These are phyloP conservation scores for Papilio helenus DNA, from an alignment of 1,140 invertebrate species.

Conservation along the genomic window DNA sequence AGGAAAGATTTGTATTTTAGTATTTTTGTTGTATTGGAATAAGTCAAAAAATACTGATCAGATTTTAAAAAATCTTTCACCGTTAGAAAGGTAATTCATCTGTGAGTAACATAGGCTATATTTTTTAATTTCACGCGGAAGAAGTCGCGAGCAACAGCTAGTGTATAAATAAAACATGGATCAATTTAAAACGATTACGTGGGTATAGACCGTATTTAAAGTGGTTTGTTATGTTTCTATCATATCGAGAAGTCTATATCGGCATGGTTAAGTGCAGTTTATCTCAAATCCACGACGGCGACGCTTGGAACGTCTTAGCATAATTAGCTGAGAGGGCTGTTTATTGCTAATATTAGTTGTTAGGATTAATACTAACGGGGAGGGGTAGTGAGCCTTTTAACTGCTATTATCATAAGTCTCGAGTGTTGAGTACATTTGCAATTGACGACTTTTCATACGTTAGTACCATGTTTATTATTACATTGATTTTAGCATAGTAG, in stretches of 20 bases:
- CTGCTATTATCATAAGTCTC: constrained; percentile 69
- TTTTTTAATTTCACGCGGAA: no score
- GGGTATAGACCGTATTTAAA: background rate
- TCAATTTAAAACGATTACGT: background rate
- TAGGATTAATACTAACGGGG: constrained; percentile 70
- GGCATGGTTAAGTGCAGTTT: constrained; percentile 45
- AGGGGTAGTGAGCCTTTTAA: constrained; percentile 60
- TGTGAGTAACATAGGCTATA: no score
- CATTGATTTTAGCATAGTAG: no score
- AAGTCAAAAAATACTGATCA: no score
- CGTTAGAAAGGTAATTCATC: no score
- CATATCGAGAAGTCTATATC: constrained; percentile 4
- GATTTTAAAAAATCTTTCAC: no score
- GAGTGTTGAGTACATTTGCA: constrained; percentile 40
- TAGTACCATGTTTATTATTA: background rate
- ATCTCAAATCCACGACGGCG: constrained; percentile 57
- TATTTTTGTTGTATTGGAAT: no score
- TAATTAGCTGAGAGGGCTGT: constrained; percentile 77
- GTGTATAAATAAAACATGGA: no score
- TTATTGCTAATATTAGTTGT: constrained; percentile 81
- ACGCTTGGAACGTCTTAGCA: constrained; percentile 72
- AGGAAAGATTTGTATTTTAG: no score
- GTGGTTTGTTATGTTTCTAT: background rate
- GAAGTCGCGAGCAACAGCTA: no score
- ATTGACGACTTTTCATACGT: constrained; percentile 10